phyloP scores from a whole-genome alignment of 2,113 vertebrate genomes.

The human region DNA sequence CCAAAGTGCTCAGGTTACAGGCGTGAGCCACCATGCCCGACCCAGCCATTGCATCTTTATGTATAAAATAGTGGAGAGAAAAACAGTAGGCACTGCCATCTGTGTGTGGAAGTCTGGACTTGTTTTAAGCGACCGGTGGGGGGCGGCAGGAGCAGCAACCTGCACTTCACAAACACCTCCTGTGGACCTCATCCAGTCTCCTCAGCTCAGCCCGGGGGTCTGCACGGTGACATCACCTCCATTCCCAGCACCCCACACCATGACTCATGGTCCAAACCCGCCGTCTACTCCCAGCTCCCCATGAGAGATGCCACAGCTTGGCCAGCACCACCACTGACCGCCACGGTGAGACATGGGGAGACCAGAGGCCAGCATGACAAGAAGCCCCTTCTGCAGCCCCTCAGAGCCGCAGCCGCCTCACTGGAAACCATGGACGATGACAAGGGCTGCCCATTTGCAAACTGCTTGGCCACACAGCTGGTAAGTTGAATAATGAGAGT shows the following conservation, averaged over 20 bases:
- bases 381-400: background rate
- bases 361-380: background rate
- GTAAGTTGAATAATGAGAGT: constrained; percentile 53
- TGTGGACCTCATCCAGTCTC: background rate
- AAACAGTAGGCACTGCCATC: background rate
- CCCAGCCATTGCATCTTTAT: too few species aligned
- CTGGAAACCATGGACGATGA: constrained; percentile 8
- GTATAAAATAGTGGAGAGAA: fast-evolving
- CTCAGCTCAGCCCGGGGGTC: background rate
- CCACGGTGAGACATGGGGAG: background rate
- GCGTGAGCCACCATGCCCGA: too few species aligned
- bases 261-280: background rate
- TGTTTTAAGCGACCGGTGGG: too few species aligned
- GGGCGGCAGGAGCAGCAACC: background rate
- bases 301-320: background rate
- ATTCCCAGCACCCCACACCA: background rate
- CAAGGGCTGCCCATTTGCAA: constrained; percentile 62
- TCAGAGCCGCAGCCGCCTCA: background rate
- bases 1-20: too few species aligned
- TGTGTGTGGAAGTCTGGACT: fast-evolving
- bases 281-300: background rate
- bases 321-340: background rate
- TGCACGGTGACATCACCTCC: background rate
- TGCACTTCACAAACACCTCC: background rate
- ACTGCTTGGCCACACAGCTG: constrained; percentile 32